These are phyloP conservation scores for Drosophila burlai DNA, from an alignment of 1,140 invertebrate genomes.

Conservation along the genomic window DNA sequence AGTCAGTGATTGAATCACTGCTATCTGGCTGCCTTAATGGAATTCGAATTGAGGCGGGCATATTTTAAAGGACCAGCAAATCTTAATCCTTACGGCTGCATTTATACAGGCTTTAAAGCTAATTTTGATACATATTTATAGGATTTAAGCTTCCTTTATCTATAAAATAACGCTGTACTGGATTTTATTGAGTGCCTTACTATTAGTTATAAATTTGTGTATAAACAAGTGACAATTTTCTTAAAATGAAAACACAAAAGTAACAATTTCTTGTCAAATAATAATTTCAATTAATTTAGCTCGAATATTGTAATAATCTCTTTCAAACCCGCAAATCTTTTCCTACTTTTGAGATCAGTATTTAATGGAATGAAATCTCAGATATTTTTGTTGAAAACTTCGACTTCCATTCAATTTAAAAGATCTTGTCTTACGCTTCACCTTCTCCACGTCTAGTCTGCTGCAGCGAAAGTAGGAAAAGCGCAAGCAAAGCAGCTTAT, in stretches of 20 bases:
- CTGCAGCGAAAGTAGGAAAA: conserved; percentile 12
- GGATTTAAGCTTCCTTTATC: not conserved
- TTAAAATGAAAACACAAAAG: too few species aligned
- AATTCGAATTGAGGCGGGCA: conserved; percentile 14
- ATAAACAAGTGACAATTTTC: too few species aligned
- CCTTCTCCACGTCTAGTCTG: not conserved
- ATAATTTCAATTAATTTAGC: too few species aligned
- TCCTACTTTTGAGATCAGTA: not conserved
- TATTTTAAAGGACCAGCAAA: conserved; percentile 5
- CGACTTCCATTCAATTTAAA: conserved; percentile 4
- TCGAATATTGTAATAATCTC: not conserved
- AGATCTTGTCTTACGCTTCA: not conserved
- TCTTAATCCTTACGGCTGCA: not conserved
- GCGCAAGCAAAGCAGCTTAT: conserved; percentile 27
- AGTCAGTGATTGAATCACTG: conserved; percentile 58
- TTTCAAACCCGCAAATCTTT: not conserved
- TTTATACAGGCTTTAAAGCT: not conserved
- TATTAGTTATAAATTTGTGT: not conserved
- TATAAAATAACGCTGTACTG: not conserved
- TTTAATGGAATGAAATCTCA: not conserved
- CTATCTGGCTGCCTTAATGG: conserved; percentile 31
- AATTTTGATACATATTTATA: not conserved
- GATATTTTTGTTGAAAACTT: not conserved
- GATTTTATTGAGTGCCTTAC: too few species aligned
- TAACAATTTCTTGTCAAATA: too few species aligned